Evolutionary conservation across 1,140 invertebrate species (phyloP), one percentile per base, ranked within the genome.

Genomic region (Eumeta japonica): DNA sequence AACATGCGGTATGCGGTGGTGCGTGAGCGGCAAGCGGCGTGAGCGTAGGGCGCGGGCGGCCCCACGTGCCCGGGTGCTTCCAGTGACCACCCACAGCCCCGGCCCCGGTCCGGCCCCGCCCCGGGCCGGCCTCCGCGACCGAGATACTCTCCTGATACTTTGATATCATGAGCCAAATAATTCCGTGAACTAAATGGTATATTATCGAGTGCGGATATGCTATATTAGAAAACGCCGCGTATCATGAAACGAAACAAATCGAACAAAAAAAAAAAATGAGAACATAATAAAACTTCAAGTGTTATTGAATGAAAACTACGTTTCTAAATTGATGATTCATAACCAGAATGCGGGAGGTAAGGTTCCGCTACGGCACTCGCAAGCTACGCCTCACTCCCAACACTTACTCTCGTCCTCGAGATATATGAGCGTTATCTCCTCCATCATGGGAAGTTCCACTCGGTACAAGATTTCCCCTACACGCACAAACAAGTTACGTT

Each of bases 361-460:
- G 72, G 68, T 66, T 70, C 64, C 55, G 62, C 75, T 77, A 77
- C 72, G 55, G 73, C 75, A 77, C 75, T 75, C 75, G 71, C 73
- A 74, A 77, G 72, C 75, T 77, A 76, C 72, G 70, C 75, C 71
- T 72, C 74, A 75, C 73, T 76, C 75, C 75, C 71, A 72, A 66
- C 61, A 77, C 75, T 77, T 77, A 77, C 75, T 72, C 68, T 77
- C 75, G 72, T 77, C 86, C 84, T 89, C 87, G 83, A 89, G 84
- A 86, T 88, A 88, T 80, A 89, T 88, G 80, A 89, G 83, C 70
- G 87, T 89, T 79, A 89, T 87, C 83, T 89, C 86, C 82, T 89
- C 87, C 85, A 88, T 87, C 84, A 87, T 86, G 75, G 87, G 87
- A 80, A 89, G 83, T 83, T 88, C 86, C 82, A 89, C 87, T 78